These are phyloP conservation scores for Acanthisitta chloris DNA, from an alignment of 2,113 vertebrate species.

Conservation along the genomic window DNA sequence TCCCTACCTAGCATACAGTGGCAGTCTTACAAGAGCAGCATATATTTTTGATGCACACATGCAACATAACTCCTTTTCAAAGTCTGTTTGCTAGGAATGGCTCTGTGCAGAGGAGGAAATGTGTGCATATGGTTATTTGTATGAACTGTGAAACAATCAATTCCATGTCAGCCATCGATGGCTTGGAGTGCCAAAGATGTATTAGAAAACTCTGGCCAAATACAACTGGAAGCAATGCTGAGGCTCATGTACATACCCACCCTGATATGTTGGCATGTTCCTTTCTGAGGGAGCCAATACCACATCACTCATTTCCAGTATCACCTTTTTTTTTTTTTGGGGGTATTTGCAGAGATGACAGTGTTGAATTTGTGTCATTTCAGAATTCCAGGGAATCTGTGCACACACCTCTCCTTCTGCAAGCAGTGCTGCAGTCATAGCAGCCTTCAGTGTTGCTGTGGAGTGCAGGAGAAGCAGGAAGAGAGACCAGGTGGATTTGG, in stretches of 20 bases:
- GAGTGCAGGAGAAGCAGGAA: background rate
- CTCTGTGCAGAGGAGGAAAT: background rate
- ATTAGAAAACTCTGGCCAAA: background rate
- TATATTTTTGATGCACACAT: fast-evolving
- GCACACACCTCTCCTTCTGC: background rate
- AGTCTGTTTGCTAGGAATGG: background rate
- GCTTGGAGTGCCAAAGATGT: background rate
- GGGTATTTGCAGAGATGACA: background rate
- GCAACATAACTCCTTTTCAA: background rate
- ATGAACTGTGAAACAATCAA: background rate
- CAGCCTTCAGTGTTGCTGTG: background rate
- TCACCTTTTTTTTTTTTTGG: background rate
- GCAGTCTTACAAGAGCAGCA: background rate
- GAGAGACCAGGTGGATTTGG: background rate
- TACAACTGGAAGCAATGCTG: background rate
- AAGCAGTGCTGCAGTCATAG: background rate
- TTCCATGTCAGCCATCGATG: background rate
- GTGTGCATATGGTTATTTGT: background rate
- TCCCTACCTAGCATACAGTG: background rate
- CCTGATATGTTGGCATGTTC: background rate
- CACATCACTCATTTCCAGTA: background rate
- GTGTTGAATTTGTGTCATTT: background rate
- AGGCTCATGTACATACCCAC: background rate
- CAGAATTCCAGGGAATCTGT: background rate
- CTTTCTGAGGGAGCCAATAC: background rate